A percentile compares a stretch with the other conserved stretches of the same genome.
phyloP scores from a whole-genome alignment of 2,797 vertebrate genomes.

The Halcyon chelicuti region DNA sequence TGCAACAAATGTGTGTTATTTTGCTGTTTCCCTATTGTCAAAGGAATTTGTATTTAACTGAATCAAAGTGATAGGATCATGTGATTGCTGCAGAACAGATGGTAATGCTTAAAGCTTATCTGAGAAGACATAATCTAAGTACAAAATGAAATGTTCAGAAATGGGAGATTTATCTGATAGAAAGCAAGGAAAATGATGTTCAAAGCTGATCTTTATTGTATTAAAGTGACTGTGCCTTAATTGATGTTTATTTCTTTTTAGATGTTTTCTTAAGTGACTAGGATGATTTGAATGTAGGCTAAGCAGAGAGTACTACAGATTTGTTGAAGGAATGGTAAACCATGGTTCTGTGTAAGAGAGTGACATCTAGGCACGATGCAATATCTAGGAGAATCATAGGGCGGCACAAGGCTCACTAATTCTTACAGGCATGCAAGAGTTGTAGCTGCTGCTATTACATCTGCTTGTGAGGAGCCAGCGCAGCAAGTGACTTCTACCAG shows the following conservation, averaged over 20 bases:
- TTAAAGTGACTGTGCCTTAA: constrained; percentile 52
- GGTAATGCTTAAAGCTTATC: constrained; percentile 62
- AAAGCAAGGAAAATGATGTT: constrained; percentile 10
- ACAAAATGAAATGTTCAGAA: constrained; percentile 63
- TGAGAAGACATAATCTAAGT: constrained; percentile 60
- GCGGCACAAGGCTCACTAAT: background rate
- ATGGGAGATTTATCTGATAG: constrained; percentile 32
- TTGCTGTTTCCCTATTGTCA: constrained; percentile 14
- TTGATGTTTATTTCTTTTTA: constrained; percentile 63
- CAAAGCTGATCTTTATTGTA: constrained; percentile 43
- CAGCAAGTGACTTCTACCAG: background rate
- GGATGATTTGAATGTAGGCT: constrained; percentile 33
- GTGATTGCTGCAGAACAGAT: constrained; percentile 55
- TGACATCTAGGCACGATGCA: background rate
- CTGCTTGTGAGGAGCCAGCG: background rate
- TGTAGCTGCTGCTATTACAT: background rate
- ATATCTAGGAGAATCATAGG: background rate
- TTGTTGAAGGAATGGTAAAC: background rate
- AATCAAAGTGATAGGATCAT: constrained; percentile 48
- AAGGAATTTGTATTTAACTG: constrained; percentile 23
- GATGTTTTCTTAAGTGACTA: constrained; percentile 32
- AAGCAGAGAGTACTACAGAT: background rate
- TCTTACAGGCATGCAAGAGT: background rate
- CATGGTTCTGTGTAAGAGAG: background rate
- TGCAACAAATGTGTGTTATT: background rate